A percentile compares a stretch with the other conserved stretches of the same genome.
phyloP scores from a whole-genome alignment of 1,140 invertebrate genomes.

The Drosophila melanogaster region DNA sequence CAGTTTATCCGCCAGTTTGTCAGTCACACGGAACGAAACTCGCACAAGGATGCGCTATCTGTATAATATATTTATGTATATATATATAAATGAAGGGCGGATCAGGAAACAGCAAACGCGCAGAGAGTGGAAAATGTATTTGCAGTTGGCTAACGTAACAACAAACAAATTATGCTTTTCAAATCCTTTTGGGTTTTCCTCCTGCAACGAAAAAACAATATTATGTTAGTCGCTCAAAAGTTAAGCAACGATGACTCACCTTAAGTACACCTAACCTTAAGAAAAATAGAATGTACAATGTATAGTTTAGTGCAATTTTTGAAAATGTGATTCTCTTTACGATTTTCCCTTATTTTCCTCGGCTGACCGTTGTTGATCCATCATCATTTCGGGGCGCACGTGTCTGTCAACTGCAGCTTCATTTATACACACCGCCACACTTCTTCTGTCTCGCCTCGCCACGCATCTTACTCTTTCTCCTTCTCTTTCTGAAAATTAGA shows the following conservation, averaged over 20 bases:
- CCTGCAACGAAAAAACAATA: background rate
- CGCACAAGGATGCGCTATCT: background rate
- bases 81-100: conserved; percentile 21
- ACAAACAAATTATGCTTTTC: background rate
- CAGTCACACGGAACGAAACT: conserved; percentile 19
- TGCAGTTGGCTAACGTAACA: background rate
- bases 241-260: no score
- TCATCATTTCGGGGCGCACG: conserved; percentile 31
- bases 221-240: background rate
- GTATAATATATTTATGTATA: background rate
- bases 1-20: conserved; percentile 23
- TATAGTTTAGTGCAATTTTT: no score
- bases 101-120: conserved; percentile 7
- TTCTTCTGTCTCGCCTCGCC: background rate
- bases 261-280: no score
- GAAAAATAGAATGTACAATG: no score
- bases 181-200: background rate
- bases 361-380: conserved; percentile 24
- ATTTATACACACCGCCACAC: background rate
- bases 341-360: background rate
- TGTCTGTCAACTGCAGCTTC: conserved; percentile 27
- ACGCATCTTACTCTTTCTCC: background rate
- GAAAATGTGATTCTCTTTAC: background rate
- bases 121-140: background rate
- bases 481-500: background rate